phyloP scores from a whole-genome alignment of 2,113 vertebrate species.

The Ifrita kowaldi region DNA sequence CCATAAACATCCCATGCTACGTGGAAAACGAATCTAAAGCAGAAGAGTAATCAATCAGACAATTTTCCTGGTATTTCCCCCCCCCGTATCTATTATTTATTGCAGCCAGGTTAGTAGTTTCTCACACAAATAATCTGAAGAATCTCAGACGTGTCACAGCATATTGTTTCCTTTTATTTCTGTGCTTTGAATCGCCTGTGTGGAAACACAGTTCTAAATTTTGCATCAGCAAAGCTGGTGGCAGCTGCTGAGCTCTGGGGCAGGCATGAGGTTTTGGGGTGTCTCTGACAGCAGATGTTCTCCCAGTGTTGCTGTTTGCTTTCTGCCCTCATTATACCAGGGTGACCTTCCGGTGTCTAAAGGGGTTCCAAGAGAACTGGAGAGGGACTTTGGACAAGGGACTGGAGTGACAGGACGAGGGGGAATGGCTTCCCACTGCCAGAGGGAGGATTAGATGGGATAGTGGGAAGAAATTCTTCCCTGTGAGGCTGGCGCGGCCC shows the following conservation, averaged over 20 bases:
- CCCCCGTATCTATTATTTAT: rapidly evolving
- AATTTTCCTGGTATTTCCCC: rapidly evolving
- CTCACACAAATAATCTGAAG: rapidly evolving
- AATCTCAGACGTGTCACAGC: background rate
- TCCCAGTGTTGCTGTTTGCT: rapidly evolving
- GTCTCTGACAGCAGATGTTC: background rate
- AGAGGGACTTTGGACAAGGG: background rate
- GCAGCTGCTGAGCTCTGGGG: rapidly evolving
- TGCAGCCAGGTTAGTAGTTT: background rate
- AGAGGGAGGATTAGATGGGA: background rate
- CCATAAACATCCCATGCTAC: rapidly evolving
- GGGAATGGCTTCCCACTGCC: background rate
- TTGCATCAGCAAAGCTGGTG: rapidly evolving
- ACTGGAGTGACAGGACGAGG: background rate
- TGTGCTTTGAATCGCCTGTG: rapidly evolving
- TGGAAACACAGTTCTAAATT: rapidly evolving
- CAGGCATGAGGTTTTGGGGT: rapidly evolving
- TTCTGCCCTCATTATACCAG: rapidly evolving
- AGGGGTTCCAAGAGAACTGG: background rate
- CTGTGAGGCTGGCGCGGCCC: background rate
- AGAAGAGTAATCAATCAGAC: rapidly evolving
- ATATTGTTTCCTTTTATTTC: background rate
- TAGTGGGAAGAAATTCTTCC: background rate
- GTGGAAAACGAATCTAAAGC: rapidly evolving
- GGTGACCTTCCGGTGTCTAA: no score